Evolutionary conservation across 1,140 invertebrate genomes (phyloP), one percentile per base, ranked within the genome.

Genomic region (Tachypleus tridentatus): DNA sequence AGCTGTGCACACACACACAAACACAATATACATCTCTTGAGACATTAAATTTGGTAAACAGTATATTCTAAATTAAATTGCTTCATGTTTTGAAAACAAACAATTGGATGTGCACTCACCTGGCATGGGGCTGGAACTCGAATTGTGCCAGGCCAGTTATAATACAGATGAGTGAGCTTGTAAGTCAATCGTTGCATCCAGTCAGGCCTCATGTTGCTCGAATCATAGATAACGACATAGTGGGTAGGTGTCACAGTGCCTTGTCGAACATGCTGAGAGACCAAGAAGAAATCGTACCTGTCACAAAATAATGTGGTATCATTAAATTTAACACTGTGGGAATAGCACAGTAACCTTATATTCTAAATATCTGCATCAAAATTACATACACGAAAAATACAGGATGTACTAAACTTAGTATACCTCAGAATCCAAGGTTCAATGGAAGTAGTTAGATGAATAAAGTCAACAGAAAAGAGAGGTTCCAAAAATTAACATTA

Each of bases 141-240:
- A 29, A 97, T 84, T 3, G 92, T 92, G 9, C 93, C 93, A 0
- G 88, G 83, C 93, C 93, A 97, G 78, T 97, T 97, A 77, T 93
- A 97, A 75, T 97, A 97, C 70, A 97, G 75, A 74, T 95, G 91
- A 62, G 89, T 92, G 73, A 96, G 77, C 74, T 95, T 96, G 75
- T 91, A 97, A 0, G 88, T 85, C 5, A 97, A 73, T 66, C 85
- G 78, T 77, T 98, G 94, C 64, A 94, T 79, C 61, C 91, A 83
- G 74, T 96, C 92, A 0, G 88, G 83, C 29, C 83, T 83, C 74
- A 92, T 82, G 10, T 82, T 78, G 1, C 82, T 81, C 49, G 82
- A 82, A 74, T 95, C 85, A 67, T 87, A 75, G 1, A 94, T 72
- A 0, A 97, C 88, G 29, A 95, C 82, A 72, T 92, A 98, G 77